Conservation (phyloP, 1,140 invertebrate species). For the Hypothenemus hampei region DNA sequence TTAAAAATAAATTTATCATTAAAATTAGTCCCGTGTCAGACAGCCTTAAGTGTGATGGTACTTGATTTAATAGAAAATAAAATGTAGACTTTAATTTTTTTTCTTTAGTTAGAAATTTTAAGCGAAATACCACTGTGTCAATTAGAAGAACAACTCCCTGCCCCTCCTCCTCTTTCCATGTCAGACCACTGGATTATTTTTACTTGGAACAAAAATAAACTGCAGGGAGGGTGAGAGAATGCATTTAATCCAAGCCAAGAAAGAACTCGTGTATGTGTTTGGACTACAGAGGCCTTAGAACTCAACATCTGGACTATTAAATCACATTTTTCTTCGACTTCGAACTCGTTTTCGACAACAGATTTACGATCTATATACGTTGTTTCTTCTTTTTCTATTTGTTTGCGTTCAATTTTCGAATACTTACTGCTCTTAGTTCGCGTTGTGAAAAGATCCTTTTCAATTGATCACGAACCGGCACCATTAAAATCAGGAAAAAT, state of each 20-base stretch:
- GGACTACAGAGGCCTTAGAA: constrained; percentile 1
- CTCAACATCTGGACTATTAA: constrained; percentile 17
- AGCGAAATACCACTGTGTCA: neutral
- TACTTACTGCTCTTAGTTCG: constrained; percentile 76
- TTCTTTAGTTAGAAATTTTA: neutral
- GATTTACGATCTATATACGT: constrained; percentile 5
- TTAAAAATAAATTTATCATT: no score
- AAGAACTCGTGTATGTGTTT: no score
- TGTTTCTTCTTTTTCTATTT: neutral
- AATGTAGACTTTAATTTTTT: neutral
- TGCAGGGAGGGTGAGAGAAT: neutral
- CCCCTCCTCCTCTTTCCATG: no score
- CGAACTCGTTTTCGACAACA: neutral
- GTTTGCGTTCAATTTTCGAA: constrained; percentile 5
- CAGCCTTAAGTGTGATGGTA: neutral
- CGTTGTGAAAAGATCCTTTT: constrained; percentile 67
- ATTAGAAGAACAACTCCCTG: no score
- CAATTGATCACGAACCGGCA: constrained; percentile 76
- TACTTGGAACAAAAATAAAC: constrained; percentile 9
- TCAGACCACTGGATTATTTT: no score
- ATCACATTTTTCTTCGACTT: neutral
- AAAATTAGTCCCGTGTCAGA: no score
- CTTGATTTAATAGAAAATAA: neutral
- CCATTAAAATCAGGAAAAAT: constrained; percentile 86
- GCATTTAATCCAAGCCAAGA: neutral